Evolutionary conservation across 2,113 vertebrate species (phyloP).

Genomic region (Egretta garzetta): DNA sequence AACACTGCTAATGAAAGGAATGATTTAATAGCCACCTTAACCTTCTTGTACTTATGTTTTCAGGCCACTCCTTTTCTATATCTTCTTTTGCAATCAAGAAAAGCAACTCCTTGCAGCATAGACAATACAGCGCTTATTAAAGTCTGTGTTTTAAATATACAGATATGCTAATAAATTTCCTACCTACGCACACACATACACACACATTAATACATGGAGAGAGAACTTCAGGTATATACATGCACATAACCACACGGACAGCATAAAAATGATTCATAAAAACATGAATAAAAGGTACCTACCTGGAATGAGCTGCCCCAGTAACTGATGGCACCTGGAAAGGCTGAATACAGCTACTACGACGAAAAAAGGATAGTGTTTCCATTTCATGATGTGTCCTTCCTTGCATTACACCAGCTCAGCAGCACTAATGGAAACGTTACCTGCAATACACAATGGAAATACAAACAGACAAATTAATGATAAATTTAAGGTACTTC

Average conservation of each 20-base stretch:
- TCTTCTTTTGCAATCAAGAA: neutral
- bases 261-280: neutral
- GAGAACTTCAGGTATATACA: neutral
- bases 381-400: conserved; percentile 86
- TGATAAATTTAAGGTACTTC: neutral
- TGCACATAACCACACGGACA: neutral
- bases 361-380: conserved; percentile 80
- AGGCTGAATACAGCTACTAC: conserved; percentile 79
- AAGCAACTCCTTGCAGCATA: neutral
- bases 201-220: neutral
- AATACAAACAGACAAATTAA: neutral
- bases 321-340: conserved; percentile 71
- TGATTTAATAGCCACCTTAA: neutral
- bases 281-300: conserved; percentile 33
- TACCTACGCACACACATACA: neutral
- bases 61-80: neutral
- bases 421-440: neutral
- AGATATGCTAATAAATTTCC: neutral
- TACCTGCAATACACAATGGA: conserved; percentile 44
- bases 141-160: neutral
- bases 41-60: neutral
- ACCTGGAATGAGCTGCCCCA: conserved; percentile 88
- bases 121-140: neutral
- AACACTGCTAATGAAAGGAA: neutral
- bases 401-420: conserved; percentile 87